phyloP scores from a whole-genome alignment of 2,797 vertebrate genomes.

The Tamandua tetradactyla region DNA sequence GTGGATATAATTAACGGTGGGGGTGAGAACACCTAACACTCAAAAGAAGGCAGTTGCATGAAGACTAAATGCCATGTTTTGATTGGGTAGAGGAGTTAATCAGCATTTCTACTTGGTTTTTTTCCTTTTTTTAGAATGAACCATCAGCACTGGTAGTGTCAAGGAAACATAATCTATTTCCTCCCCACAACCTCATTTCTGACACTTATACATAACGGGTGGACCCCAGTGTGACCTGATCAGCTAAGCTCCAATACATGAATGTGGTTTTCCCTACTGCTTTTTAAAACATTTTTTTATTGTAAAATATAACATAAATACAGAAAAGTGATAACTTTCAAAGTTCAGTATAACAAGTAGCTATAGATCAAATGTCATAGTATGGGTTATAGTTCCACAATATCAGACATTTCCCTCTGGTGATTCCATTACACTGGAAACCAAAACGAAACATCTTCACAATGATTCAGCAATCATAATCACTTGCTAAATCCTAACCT shows the following conservation, averaged over 20 bases:
- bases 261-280: neutral
- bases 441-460: too few species aligned
- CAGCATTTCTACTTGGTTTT: neutral
- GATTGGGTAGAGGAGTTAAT: neutral
- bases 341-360: too few species aligned
- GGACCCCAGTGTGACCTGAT: neutral
- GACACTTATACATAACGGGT: neutral
- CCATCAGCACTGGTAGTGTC: neutral
- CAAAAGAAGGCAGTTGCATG: neutral
- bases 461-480: too few species aligned
- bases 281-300: too few species aligned
- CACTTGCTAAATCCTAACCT: too few species aligned
- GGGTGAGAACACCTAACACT: neutral
- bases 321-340: too few species aligned
- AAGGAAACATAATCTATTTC: neutral
- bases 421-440: too few species aligned
- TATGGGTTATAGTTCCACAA: too few species aligned
- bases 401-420: too few species aligned
- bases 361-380: too few species aligned
- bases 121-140: neutral
- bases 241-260: neutral
- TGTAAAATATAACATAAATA: too few species aligned
- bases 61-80: neutral
- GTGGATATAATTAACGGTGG: neutral
- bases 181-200: neutral